Base-by-base conservation (phyloP, 2,888 invertebrate species). In the Eupithecia insigniata region DNA sequence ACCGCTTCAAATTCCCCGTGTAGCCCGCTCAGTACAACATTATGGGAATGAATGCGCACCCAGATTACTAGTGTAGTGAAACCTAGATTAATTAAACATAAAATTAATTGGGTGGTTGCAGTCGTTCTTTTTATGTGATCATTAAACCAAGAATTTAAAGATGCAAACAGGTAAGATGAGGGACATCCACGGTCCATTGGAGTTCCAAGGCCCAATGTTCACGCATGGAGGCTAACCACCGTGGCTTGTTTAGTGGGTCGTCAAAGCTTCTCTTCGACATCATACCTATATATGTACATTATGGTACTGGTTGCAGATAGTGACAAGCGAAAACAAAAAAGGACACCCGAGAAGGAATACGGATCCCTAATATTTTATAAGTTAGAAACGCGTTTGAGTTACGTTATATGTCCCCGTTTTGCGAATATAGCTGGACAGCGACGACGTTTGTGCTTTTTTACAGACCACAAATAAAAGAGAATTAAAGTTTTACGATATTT, bases 361-460 rank as follows among this genome's bases (percentile, higher is more conserved):
- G 58, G 67, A 67, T 58, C 67, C 58, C 67, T 2, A 58, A 67
- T 58, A 39, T 58, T 67, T 58, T 58, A 67, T 34, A 58, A 60
- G 36, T 58, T 67, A 26, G 55, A 55, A 26, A 26, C 55, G 55
- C 26, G 55, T 55, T 55, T 58, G 58, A 58, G 18, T 43, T 43
- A 43, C 22, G 67, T n/a, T n/a, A n/a, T 26, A 39, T 39, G 26
- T 61, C 43, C 18, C 32, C 55, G 55, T 55, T 61, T 68, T 68
- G 43, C n/a, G 32, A 61, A 60, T 14, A 22, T 8, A 16, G 34
- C 43, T 5, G 67, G 55, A 55, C 55, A 26, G 26, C 26, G 14
- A 18, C 10, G 58, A 28, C 66, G 32, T 34, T 28, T 36, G 36
- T 58, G 55, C n/a, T n/a, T n/a, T 70, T 58, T 70, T 58, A 8